A percentile compares a stretch with the other conserved stretches of the same genome.
Conservation (phyloP, 1,140 invertebrate genomes). For the Orius insidiosus region DNA sequence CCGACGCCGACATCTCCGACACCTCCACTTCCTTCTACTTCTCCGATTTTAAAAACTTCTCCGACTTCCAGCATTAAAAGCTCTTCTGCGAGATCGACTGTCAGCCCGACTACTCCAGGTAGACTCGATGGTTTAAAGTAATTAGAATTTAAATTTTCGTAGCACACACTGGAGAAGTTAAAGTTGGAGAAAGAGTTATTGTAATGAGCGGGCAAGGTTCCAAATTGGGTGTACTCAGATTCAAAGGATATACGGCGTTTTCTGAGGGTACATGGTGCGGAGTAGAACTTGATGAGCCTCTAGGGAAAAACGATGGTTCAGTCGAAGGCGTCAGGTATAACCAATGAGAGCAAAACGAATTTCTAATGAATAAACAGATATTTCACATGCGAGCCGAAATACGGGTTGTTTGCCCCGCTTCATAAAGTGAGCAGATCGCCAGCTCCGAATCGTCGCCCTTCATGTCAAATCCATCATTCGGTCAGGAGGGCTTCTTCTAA, state of each 20-base stretch:
- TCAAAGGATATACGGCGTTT: constrained; percentile 73
- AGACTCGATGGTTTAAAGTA: neutral
- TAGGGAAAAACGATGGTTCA: constrained; percentile 91
- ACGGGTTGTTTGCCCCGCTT: constrained; percentile 81
- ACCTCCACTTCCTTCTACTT: constrained; percentile 4
- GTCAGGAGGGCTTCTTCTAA: constrained; percentile 54
- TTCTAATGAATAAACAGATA: constrained; percentile 44
- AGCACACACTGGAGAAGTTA: constrained; percentile 33
- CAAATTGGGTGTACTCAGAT: constrained; percentile 73
- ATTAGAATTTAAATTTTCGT: neutral
- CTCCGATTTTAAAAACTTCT: neutral
- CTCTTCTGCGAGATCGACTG: constrained; percentile 6
- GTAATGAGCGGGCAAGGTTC: constrained; percentile 67
- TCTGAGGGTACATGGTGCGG: constrained; percentile 86
- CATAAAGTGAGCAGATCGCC: constrained; percentile 72
- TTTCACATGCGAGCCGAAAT: constrained; percentile 77
- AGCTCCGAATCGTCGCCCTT: constrained; percentile 40
- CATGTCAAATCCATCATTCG: constrained; percentile 41
- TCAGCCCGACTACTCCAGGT: constrained; percentile 3
- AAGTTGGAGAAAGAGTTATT: constrained; percentile 78
- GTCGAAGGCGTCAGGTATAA: constrained; percentile 64
- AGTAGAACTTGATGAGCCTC: constrained; percentile 80
- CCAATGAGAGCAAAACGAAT: neutral
- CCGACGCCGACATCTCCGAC: constrained; percentile 5
- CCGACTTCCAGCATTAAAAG: constrained; percentile 4